These are phyloP conservation scores for Prunella strophiata DNA, from an alignment of 2,797 vertebrate species.

Conservation along the genomic window DNA sequence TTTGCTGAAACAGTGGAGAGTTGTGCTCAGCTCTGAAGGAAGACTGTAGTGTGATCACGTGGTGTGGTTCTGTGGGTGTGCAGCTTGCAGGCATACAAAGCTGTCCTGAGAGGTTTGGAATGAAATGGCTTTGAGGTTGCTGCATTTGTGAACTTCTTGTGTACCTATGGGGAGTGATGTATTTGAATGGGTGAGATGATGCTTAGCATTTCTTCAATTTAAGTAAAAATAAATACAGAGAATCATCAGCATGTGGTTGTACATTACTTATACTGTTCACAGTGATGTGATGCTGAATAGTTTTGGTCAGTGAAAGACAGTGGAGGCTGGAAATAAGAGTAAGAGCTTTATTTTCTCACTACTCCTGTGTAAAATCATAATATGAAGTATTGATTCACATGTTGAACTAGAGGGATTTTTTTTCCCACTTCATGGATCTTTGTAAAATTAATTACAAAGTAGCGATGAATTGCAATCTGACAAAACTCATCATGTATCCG, in stretches of 20 bases:
- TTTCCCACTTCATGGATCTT: neutral
- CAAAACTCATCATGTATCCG: neutral
- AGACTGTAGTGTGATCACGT: neutral
- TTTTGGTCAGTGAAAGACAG: neutral
- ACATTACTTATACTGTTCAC: rapidly evolving
- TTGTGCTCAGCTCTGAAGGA: neutral
- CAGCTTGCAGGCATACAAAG: neutral
- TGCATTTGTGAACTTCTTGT: neutral
- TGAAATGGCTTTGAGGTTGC: neutral
- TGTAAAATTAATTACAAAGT: neutral
- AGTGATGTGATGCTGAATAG: neutral
- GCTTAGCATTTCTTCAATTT: neutral
- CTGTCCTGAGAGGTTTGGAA: neutral
- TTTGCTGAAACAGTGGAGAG: neutral
- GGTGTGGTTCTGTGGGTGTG: neutral
- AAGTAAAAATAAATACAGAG: neutral
- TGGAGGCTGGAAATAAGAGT: neutral
- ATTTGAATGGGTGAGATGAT: neutral
- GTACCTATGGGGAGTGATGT: neutral
- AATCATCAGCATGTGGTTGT: neutral
- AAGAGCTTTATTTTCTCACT: neutral
- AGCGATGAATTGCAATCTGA: neutral
- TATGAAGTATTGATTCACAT: neutral
- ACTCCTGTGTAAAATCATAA: neutral
- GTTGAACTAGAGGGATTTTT: neutral